Percentiles rank a stretch among this genome's conserved stretches.
These are phyloP conservation scores for Hemitrygon akajei DNA, from an alignment of 2,797 vertebrate species.

Conservation along the genomic window DNA sequence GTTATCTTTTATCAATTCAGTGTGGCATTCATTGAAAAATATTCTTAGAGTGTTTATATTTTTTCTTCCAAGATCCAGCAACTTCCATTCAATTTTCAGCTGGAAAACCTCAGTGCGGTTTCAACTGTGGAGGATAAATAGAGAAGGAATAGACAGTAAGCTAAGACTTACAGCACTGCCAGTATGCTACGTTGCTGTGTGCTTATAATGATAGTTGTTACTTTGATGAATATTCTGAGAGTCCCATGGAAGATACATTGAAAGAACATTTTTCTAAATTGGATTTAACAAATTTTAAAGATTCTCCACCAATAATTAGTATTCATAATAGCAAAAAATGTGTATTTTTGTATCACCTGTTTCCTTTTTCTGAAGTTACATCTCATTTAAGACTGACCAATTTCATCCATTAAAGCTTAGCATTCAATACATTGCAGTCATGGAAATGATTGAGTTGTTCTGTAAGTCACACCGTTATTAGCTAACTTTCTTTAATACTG, in stretches of 20 bases:
- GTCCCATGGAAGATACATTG: not conserved
- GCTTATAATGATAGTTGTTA: not conserved
- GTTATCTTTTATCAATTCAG: not conserved
- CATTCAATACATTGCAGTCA: not conserved
- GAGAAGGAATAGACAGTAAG: too few relatives aligned
- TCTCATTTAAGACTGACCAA: not conserved
- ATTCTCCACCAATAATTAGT: not conserved
- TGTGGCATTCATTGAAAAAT: not conserved
- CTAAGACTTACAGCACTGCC: too few relatives aligned
- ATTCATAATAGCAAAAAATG: not conserved
- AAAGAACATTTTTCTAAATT: not conserved
- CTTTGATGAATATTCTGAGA: not conserved
- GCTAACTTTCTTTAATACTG: too few relatives aligned
- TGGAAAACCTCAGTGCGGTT: not conserved
- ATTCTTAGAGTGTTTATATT: not conserved
- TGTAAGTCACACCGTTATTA: not conserved
- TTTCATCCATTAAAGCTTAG: too few relatives aligned
- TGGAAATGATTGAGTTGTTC: not conserved
- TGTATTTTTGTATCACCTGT: not conserved
- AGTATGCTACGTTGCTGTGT: too few relatives aligned
- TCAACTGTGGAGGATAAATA: not conserved
- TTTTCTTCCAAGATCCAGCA: not conserved
- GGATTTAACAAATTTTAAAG: not conserved
- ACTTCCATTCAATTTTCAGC: not conserved
- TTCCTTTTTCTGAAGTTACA: not conserved